Percentiles rank a stretch among this genome's conserved stretches.
These are phyloP conservation scores for Castor canadensis DNA, from an alignment of 2,113 vertebrate genomes.

Conservation along the genomic window DNA sequence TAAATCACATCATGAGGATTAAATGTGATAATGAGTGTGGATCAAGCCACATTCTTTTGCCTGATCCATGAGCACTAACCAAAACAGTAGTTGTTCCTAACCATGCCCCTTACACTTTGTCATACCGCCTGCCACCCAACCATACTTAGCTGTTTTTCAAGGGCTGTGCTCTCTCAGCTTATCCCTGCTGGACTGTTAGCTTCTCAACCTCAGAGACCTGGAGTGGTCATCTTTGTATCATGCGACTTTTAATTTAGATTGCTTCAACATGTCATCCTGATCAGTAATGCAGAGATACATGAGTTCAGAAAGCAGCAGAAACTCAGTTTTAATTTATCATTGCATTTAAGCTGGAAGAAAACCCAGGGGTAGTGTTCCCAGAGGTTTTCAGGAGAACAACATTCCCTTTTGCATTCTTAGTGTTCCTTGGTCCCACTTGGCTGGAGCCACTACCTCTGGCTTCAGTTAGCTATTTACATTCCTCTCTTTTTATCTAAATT, in stretches of 20 bases:
- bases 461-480: conserved; percentile 85
- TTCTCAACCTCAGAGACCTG: background rate
- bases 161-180: background rate
- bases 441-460: conserved; percentile 77
- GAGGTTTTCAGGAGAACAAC: conserved; percentile 48
- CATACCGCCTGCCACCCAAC: background rate
- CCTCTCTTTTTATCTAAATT: conserved; percentile 82
- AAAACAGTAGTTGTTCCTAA: background rate
- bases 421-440: conserved; percentile 78
- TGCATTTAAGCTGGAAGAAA: background rate
- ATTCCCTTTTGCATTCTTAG: conserved; percentile 74
- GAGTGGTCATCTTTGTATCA: background rate
- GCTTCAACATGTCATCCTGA: background rate
- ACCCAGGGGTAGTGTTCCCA: conserved; percentile 17
- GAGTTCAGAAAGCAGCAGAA: conserved; percentile 59
- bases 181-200: background rate
- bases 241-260: background rate
- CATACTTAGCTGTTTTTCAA: background rate
- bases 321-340: conserved; percentile 36
- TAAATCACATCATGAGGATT: background rate
- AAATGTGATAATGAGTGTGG: background rate
- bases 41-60: background rate
- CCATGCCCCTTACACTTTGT: background rate
- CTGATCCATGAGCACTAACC: background rate
- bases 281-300: background rate